A percentile compares a stretch with the other conserved stretches of the same genome.
Conservation (phyloP, 2,888 invertebrate species). For the Tubiluchus corallicola region DNA sequence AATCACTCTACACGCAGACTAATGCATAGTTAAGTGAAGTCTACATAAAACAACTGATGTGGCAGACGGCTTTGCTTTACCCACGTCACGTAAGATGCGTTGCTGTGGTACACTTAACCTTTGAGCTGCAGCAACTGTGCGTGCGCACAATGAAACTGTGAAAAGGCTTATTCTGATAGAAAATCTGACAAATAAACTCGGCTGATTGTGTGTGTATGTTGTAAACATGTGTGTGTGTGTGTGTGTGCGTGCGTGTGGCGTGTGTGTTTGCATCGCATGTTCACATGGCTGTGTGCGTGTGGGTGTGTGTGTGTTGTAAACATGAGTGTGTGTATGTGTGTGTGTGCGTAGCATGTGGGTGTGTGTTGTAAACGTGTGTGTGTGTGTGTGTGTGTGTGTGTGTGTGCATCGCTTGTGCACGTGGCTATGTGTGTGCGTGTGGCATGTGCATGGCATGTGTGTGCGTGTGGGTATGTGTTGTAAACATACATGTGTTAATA, state of each 20-base stretch:
- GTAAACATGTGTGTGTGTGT: background rate
- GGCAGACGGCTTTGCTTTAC: too few relatives aligned
- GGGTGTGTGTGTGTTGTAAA: background rate
- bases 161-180: too few relatives aligned
- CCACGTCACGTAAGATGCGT: too few relatives aligned
- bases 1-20: too few relatives aligned
- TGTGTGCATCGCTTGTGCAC: background rate
- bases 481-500: background rate
- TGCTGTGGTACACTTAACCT: too few relatives aligned
- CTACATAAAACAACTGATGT: too few relatives aligned
- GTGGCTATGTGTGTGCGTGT: background rate
- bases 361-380: slow-evolving; percentile 1
- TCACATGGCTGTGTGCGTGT: background rate
- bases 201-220: background rate
- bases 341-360: slow-evolving; percentile 1
- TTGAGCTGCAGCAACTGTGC: too few relatives aligned
- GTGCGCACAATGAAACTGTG: too few relatives aligned
- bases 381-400: slow-evolving; percentile 3
- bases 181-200: too few relatives aligned
- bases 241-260: slow-evolving; percentile 1
- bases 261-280: slow-evolving; percentile 1
- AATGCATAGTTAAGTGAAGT: too few relatives aligned
- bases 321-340: slow-evolving; percentile 1
- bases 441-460: background rate
- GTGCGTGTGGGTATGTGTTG: background rate